These are phyloP conservation scores for Silurus meridionalis DNA, from an alignment of 2,113 vertebrate species.

Conservation along the genomic window DNA sequence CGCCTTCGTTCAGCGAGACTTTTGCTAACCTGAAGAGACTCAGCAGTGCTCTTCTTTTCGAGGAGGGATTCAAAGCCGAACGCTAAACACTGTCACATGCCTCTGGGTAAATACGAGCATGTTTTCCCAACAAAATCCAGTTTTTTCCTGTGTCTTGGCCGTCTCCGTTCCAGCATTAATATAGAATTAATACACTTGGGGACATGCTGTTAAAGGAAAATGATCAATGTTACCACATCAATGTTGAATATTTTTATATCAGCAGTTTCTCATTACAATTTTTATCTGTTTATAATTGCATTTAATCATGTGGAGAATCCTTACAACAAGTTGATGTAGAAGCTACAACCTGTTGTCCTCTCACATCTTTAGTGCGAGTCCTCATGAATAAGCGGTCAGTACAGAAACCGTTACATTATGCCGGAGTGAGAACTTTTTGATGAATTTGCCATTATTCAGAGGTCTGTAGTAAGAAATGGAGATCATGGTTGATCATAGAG, in stretches of 20 bases:
- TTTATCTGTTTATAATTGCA: not conserved
- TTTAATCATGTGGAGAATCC: not conserved
- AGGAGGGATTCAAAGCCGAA: constrained; percentile 31
- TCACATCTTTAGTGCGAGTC: too few relatives aligned
- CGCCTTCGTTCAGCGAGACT: constrained; percentile 36
- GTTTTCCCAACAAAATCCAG: constrained; percentile 1
- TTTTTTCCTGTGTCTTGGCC: constrained; percentile 1
- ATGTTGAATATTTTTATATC: not conserved
- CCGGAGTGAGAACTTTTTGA: too few relatives aligned
- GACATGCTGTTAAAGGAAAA: not conserved
- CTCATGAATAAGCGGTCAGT: not conserved
- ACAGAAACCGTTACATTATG: not conserved
- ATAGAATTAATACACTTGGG: not conserved
- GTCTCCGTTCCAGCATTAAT: not conserved
- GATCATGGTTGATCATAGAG: not conserved
- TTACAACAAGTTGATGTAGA: not conserved
- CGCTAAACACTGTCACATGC: not conserved
- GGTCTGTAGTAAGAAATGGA: not conserved
- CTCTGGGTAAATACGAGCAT: not conserved
- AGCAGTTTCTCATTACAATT: too few relatives aligned
- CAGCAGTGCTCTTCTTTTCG: not conserved
- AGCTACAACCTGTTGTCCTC: too few relatives aligned
- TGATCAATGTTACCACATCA: not conserved
- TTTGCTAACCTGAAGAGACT: constrained; percentile 34
- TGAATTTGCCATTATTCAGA: too few relatives aligned